Conservation (phyloP, 2,888 invertebrate species). For the Pachycephus smyrnensis region DNA sequence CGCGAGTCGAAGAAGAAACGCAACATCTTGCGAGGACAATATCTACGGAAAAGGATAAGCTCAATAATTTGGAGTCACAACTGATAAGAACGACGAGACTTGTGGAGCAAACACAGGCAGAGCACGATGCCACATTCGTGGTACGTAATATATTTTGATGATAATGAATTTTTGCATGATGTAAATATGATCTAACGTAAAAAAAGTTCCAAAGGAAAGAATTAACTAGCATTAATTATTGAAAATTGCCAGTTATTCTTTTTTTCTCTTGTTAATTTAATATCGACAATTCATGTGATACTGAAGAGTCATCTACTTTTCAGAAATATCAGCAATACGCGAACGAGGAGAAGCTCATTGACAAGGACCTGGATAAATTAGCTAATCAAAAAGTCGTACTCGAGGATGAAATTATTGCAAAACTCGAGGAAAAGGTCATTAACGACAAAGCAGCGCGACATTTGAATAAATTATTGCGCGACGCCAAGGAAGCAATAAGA, state of each 20-base stretch:
- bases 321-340: conserved; percentile 70
- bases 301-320: conserved; percentile 32
- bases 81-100: conserved; percentile 71
- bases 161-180: too few species aligned
- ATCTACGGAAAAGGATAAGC: conserved; percentile 70
- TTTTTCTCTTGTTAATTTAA: not conserved
- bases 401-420: conserved; percentile 75
- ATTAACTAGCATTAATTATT: not conserved
- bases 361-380: conserved; percentile 70
- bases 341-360: conserved; percentile 64
- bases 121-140: conserved; percentile 70
- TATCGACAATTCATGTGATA: not conserved
- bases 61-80: conserved; percentile 69
- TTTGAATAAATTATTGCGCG: conserved; percentile 68
- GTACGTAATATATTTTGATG: conserved; percentile 50
- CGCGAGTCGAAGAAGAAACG: conserved; percentile 72
- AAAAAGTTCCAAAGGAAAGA: not conserved
- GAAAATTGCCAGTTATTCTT: not conserved
- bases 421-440: conserved; percentile 76
- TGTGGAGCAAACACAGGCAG: conserved; percentile 74
- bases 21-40: conserved; percentile 58
- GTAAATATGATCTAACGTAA: too few species aligned
- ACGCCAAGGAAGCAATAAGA: conserved; percentile 67
- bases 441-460: conserved; percentile 75
- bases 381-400: conserved; percentile 70